A percentile compares a stretch with the other conserved stretches of the same genome.
Evolutionary conservation across 2,888 invertebrate genomes (phyloP).

Genomic region (Lottia scabra): DNA sequence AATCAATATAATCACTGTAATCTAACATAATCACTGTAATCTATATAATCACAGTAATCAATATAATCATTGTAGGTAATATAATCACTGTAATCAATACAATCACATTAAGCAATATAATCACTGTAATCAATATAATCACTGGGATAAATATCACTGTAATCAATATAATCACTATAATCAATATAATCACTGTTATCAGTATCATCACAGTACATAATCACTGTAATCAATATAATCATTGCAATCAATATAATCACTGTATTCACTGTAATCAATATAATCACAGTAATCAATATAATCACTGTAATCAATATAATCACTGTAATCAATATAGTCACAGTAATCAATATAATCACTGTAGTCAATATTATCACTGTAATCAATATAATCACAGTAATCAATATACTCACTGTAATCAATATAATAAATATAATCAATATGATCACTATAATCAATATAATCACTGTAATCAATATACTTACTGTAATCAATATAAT

Average conservation of each 20-base stretch:
- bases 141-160: too few species aligned
- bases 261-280: conserved; percentile 11
- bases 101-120: conserved; percentile 14
- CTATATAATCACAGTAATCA: too few species aligned
- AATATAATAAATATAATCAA: conserved; percentile 14
- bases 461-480: background rate
- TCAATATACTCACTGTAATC: too few species aligned
- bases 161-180: conserved; percentile 12
- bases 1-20: too few species aligned
- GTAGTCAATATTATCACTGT: too few species aligned
- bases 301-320: too few species aligned
- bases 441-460: conserved; percentile 15
- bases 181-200: conserved; percentile 1
- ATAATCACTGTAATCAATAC: conserved; percentile 7
- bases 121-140: conserved; percentile 17
- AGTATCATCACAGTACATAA: too few species aligned
- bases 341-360: too few species aligned
- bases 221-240: background rate
- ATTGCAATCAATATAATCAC: conserved; percentile 9
- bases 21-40: too few species aligned
- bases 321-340: too few species aligned
- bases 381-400: too few species aligned
- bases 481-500: background rate
- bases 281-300: too few species aligned
- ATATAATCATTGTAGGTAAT: background rate